Base-by-base conservation (phyloP, 2,888 invertebrate genomes). In the Drosophila phalerata region DNA sequence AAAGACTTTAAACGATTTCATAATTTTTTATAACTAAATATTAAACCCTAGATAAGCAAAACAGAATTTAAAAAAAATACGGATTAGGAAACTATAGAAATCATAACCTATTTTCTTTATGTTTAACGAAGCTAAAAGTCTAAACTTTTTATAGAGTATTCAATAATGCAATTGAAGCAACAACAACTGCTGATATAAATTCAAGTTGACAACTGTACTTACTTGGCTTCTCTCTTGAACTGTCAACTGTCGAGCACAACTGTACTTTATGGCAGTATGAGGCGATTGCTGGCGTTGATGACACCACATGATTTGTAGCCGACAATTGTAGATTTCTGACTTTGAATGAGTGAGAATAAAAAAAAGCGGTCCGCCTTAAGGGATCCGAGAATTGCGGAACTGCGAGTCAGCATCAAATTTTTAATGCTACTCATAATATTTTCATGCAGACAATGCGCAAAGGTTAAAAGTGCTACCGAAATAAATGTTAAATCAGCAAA, bases 391-490 rank as follows among this genome's bases (percentile, higher is more conserved):
- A 30, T 13, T 32, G 28, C 25, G 58, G 58, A 48, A 47, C 51
- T 45, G 22, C 40, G 62, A 80, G 69, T 67, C 61, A 60, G 62
- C 88, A 89, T 84, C 70, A 87, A 89, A 85, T 87, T 89, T 89
- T 84, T 84, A 84, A 89, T 89, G 88, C 88, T 43, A 68, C 76
- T 86, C 89, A 88, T 83, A 83, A 83, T 86, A 69, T 82, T 86
- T 73, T 84, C 87, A 80, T 77, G 63, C 87, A 68, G 70, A 74
- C 86, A 83, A 79, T 83, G 88, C 84, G 87, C 84, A 73, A 82
- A 76, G 77, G 88, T 70, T 83, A 64, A 79, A 66, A 72, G 63
- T 64, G 57, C 63, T 34, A 42, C 25, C 78, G 38, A 56, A 68
- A 66, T 60, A 69, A 64, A 73, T 81, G 83, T 69, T 67, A 81